phyloP scores from a whole-genome alignment of 1,140 invertebrate species.

The Habropoda laboriosa region DNA sequence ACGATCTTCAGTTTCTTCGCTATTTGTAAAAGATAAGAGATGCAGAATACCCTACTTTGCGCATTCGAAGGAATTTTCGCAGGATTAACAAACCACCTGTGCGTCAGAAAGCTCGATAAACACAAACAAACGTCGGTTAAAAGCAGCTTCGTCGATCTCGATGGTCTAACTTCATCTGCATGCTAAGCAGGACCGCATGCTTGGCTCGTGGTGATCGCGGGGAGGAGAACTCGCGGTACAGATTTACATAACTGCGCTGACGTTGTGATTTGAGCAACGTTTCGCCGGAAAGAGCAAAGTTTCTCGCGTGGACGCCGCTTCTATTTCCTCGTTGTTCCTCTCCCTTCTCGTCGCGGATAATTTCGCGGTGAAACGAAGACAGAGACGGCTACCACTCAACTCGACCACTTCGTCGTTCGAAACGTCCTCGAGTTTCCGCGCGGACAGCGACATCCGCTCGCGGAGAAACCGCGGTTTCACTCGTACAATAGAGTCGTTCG shows the following conservation, averaged over 20 bases:
- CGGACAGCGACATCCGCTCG: not conserved
- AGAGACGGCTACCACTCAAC: too few species aligned
- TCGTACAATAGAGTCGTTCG: not conserved
- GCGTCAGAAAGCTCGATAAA: not conserved
- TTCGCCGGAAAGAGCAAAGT: conserved; percentile 58
- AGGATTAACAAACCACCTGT: not conserved
- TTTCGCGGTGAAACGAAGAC: conserved; percentile 12
- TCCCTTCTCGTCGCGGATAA: conserved; percentile 19
- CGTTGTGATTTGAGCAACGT: conserved; percentile 61
- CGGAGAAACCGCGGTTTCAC: not conserved
- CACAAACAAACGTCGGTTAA: not conserved
- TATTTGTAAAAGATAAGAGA: too few species aligned
- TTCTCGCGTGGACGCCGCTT: conserved; percentile 22
- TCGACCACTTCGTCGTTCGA: not conserved
- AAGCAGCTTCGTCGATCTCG: not conserved
- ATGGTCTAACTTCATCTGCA: not conserved
- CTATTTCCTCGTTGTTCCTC: conserved; percentile 11
- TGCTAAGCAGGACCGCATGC: not conserved
- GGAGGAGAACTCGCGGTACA: too few species aligned
- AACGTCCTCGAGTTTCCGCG: conserved; percentile 13
- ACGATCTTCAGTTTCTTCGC: too few species aligned
- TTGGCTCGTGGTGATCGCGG: not conserved
- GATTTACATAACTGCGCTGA: conserved; percentile 67
- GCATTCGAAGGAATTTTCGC: not conserved
- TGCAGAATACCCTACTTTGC: too few species aligned